Conservation (phyloP, 2,113 vertebrate species). For the Manacus vitellinus region DNA sequence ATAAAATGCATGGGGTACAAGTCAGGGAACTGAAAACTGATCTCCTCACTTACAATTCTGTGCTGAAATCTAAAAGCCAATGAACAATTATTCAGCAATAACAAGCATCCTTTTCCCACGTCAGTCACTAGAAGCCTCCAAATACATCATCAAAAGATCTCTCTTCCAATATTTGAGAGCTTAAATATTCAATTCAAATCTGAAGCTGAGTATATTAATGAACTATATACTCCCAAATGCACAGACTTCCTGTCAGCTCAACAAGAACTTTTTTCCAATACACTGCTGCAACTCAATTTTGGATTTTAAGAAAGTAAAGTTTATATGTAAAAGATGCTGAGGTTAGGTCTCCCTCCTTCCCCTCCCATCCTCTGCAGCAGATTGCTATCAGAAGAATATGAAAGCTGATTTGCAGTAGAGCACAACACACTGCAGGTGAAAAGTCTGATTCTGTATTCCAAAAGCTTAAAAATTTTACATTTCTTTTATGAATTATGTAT, state of each 20-base stretch:
- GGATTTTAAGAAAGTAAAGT: background rate
- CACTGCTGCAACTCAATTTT: background rate
- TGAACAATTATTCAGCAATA: background rate
- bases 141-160: background rate
- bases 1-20: background rate
- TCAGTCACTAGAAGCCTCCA: background rate
- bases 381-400: slow-evolving; percentile 1
- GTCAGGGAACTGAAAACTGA: background rate
- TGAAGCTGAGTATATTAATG: background rate
- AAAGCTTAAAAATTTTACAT: slow-evolving; percentile 32
- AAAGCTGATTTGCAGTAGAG: slow-evolving; percentile 30
- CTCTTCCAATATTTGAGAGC: background rate
- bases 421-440: slow-evolving; percentile 18
- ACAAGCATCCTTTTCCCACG: background rate
- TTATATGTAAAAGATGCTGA: background rate
- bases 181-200: background rate
- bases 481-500: slow-evolving; percentile 74
- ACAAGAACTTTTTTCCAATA: background rate
- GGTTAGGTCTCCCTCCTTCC: background rate
- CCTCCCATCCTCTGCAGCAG: background rate
- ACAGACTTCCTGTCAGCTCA: background rate
- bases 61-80: background rate
- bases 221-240: background rate
- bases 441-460: slow-evolving; percentile 42
- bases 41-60: background rate